A percentile compares a stretch with the other conserved stretches of the same genome.
Evolutionary conservation across 1,140 invertebrate species (phyloP).

Genomic region (Diorhabda carinulata): DNA sequence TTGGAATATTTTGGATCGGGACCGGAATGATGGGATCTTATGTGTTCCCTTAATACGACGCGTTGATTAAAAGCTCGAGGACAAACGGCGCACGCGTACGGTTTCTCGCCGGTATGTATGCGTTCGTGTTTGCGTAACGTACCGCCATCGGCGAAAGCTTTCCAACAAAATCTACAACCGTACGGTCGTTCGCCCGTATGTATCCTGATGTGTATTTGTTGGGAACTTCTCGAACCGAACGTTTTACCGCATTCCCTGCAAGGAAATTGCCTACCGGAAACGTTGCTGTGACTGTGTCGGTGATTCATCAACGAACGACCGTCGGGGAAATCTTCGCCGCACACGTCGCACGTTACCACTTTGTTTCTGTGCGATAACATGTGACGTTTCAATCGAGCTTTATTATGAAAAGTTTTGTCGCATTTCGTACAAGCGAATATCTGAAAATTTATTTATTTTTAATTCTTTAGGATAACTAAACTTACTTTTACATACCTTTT

Average conservation of each 20-base stretch:
- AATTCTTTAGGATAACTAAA: not conserved
- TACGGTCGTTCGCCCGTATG: constrained; percentile 84
- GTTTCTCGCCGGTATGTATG: constrained; percentile 95
- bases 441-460: not conserved
- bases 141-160: constrained; percentile 96
- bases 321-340: constrained; percentile 67
- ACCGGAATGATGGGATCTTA: constrained; percentile 76
- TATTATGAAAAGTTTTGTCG: constrained; percentile 67
- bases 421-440: constrained; percentile 58
- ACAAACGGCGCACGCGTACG: constrained; percentile 93
- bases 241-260: constrained; percentile 82
- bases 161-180: constrained; percentile 92
- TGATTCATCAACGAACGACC: constrained; percentile 67
- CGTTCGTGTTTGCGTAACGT: constrained; percentile 96
- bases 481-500: constrained; percentile 49
- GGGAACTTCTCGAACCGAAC: constrained; percentile 83
- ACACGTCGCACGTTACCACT: constrained; percentile 65
- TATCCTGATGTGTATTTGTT: constrained; percentile 86
- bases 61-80: constrained; percentile 80
- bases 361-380: constrained; percentile 69
- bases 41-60: constrained; percentile 75
- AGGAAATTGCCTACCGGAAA: constrained; percentile 66
- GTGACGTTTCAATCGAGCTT: constrained; percentile 59
- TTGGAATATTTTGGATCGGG: constrained; percentile 58
- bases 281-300: constrained; percentile 55